Base-by-base conservation (phyloP, 2,113 vertebrate species). In the Tenrec ecaudatus region DNA sequence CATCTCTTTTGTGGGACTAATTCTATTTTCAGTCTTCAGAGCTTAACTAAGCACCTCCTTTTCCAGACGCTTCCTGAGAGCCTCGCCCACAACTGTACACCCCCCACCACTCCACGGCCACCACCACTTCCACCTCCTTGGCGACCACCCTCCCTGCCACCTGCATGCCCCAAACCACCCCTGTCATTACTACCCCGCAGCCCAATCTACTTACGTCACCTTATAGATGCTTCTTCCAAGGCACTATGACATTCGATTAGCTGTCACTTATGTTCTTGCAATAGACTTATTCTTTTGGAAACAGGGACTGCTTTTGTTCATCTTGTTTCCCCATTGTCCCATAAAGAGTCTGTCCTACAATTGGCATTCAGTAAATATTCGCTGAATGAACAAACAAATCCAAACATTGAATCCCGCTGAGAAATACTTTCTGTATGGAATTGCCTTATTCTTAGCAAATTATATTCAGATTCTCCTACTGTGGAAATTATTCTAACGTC, bases 401-500 rank as follows among this genome's bases (percentile, higher is more conserved):
- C 36, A 86, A 85, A 87, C 93, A 66, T 15, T 27, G 33, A 89
- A 87, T 84, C 38, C 17, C 75, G 64, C 80, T 84, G 40, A 23
- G 40, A 88, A 88, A 86, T 57, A 15, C 40, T 92, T 86, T 15
- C 47, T 90, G 53, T 86, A 85, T 11, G 16, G 29, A 84, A 22
- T 47, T 80, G 17, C 57, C 73, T 79, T 89, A 53, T 87, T 89
- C 94, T 87, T 23, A 86, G 80, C 23, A 82, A 90, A 66, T n/a
- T 81, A 66, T 40, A 88, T 20, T 53, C 36, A 73, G 68, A 33
- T 76, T 93, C 47, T 93, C 79, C 36, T 40, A 66, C 19, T 75
- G 47, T 53, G 77, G 19, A 68, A 90, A 95, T 78, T 90, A 81
- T 76, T 66, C 60, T 43, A 91, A 68, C 58, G 95, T 95, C 68